Evolutionary conservation across 1,140 invertebrate genomes (phyloP).

Genomic region (Galendromus occidentalis): DNA sequence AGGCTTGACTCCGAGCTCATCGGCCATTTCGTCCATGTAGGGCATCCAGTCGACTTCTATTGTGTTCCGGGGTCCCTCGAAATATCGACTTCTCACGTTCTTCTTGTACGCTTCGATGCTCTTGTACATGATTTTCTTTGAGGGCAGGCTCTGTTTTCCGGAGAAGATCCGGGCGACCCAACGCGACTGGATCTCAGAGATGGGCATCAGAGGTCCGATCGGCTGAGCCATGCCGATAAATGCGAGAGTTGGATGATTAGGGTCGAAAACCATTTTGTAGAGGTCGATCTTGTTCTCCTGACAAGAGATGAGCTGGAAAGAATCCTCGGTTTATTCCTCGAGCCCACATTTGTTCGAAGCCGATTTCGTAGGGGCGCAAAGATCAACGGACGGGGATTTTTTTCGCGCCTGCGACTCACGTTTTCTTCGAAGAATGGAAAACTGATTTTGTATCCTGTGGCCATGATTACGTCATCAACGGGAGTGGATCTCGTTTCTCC

Average conservation of each 20-base stretch:
- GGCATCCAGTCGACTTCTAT: constrained; percentile 29
- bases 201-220: constrained; percentile 32
- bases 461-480: constrained; percentile 27
- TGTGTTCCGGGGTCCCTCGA: constrained; percentile 28
- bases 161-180: constrained; percentile 23
- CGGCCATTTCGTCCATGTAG: constrained; percentile 28
- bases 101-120: constrained; percentile 22
- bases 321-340: too few species aligned
- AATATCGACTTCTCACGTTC: constrained; percentile 22
- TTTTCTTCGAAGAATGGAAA: constrained; percentile 27
- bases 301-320: constrained; percentile 13
- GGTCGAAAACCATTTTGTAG: constrained; percentile 32
- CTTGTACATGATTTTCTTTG: constrained; percentile 21
- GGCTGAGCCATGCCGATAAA: constrained; percentile 35
- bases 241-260: constrained; percentile 27
- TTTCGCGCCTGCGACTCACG: too few species aligned
- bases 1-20: constrained; percentile 25
- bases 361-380: too few species aligned
- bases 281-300: constrained; percentile 30
- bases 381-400: too few species aligned
- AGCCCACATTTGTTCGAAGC: too few species aligned
- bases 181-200: constrained; percentile 34
- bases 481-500: constrained; percentile 16
- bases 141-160: constrained; percentile 22
- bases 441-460: constrained; percentile 29